A percentile compares a stretch with the other conserved stretches of the same genome.
Evolutionary conservation across 2,113 vertebrate genomes (phyloP).

Genomic region (Isichthys henryi): DNA sequence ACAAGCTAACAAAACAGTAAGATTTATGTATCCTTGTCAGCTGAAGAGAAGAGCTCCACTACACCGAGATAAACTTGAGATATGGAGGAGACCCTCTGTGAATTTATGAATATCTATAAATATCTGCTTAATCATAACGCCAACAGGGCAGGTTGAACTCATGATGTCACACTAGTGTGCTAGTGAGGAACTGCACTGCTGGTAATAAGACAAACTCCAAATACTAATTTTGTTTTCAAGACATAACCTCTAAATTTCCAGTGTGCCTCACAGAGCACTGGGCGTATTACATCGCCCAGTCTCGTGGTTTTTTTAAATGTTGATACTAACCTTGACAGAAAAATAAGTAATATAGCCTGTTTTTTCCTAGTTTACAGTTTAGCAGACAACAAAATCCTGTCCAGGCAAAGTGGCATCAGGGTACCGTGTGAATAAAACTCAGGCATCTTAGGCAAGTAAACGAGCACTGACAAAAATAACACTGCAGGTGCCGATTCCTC

Average conservation of each 20-base stretch:
- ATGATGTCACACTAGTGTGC: neutral
- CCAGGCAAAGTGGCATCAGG: neutral
- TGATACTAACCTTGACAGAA: neutral
- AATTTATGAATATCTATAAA: neutral
- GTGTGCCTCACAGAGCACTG: neutral
- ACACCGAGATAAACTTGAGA: neutral
- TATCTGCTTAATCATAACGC: neutral
- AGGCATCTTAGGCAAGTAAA: neutral
- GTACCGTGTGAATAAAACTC: neutral
- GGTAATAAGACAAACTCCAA: neutral
- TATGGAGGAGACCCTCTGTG: neutral
- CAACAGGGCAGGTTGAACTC: neutral
- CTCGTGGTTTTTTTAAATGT: neutral
- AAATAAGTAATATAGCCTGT: neutral
- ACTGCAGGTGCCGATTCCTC: neutral
- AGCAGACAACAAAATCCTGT: neutral
- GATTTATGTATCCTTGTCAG: neutral
- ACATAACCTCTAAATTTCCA: neutral
- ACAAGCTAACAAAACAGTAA: neutral
- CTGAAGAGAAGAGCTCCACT: neutral
- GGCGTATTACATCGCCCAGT: neutral
- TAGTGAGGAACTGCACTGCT: neutral
- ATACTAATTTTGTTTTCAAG: neutral
- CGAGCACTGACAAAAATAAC: neutral
- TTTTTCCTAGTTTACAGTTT: neutral